phyloP scores from a whole-genome alignment of 2,113 vertebrate genomes.

The Boulengeromyrus knoepffleri region DNA sequence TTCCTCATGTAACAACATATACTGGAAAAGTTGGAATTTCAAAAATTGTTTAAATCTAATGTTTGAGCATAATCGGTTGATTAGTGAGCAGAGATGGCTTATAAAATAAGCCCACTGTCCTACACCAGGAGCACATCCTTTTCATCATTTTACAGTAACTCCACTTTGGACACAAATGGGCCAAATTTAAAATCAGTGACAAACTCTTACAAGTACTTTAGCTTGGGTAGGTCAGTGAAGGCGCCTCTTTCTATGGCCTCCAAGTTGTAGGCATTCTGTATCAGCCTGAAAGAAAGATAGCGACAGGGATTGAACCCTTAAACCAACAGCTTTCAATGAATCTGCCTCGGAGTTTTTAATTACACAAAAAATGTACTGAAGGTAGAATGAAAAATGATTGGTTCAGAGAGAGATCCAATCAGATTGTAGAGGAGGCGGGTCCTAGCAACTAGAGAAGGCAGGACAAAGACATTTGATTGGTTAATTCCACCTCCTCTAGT shows the following conservation, averaged over 20 bases:
- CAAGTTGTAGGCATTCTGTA: conserved; percentile 79
- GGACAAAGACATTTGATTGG: not conserved
- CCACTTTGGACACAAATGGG: not conserved
- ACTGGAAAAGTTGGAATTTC: not conserved
- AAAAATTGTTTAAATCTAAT: not conserved
- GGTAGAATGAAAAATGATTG: not conserved
- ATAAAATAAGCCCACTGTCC: not conserved
- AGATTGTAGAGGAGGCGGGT: not conserved
- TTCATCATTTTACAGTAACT: not conserved
- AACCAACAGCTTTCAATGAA: not conserved
- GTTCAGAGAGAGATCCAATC: not conserved
- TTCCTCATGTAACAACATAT: not conserved
- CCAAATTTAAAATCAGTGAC: not conserved
- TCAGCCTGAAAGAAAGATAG: conserved; percentile 55
- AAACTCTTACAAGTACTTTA: conserved; percentile 77
- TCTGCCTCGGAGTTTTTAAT: not conserved
- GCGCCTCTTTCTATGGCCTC: conserved; percentile 69
- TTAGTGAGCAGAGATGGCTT: not conserved
- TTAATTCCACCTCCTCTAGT: not conserved
- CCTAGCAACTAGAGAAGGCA: not conserved
- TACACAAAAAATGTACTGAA: not conserved
- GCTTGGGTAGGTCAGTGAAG: conserved; percentile 75
- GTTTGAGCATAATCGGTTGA: not conserved
- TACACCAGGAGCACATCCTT: not conserved
- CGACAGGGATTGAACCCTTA: conserved; percentile 23